Evolutionary conservation across 2,797 vertebrate genomes (phyloP), one percentile per base, ranked within the genome.

Genomic region (Myiotriccus ornatus): DNA sequence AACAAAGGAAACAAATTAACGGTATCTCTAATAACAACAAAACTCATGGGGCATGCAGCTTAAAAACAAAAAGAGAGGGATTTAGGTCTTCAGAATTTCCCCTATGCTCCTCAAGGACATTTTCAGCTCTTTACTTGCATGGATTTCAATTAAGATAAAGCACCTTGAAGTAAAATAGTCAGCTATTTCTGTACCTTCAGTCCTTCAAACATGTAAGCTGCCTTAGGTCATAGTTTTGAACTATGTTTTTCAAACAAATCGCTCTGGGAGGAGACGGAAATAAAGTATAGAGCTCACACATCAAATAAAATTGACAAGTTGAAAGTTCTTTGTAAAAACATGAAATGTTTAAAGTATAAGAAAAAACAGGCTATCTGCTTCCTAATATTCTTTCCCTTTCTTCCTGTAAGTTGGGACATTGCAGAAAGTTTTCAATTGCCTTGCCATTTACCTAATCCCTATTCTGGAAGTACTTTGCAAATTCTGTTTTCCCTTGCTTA

Each of bases 81-180:
- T 67, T 89, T 71, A 24, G 6, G 19, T 28, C 68, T 85, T 90
- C 15, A 50, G 30, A 85, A 79, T 64, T 80, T 74, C 50, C 53
- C 34, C 50, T 55, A 24, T 50, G 44, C 18, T 79, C 27, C 57
- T 52, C 53, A 87, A 78, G 23, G 43, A 89, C 28, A 65, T 44
- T 85, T 87, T 78, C 71, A 89, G 30, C 13, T 76, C 55, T 57
- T 75, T 47, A 53, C 10, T 65, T 68, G 55, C 7, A 30, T 21
- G 52, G 35, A 88, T 93, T 91, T 94, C 49, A 81, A 84, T 69
- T 86, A 91, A 94, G 35, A 71, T 75, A 89, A 89, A 86, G 6
- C 6, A 86, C 80, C 44, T 8, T 74, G 24, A 83, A 78, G 24
- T 85, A 70, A 70, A 87, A 83, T 9, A 81, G 28, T 15, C 35